Base-by-base conservation (phyloP, 1,140 invertebrate species). In the Bombus consobrinus region DNA sequence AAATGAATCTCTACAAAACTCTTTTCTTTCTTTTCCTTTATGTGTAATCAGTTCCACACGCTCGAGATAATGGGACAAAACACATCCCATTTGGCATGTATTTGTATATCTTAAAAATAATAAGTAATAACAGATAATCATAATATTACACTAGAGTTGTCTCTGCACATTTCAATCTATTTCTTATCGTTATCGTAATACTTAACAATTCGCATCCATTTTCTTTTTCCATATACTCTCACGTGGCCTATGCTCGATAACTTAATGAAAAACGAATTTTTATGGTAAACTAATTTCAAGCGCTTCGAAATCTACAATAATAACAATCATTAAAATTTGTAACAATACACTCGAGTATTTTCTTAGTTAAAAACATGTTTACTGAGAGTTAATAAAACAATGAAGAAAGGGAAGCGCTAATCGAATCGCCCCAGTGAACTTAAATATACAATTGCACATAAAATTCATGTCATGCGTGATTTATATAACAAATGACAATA, bases 41-140 rank as follows among this genome's bases (percentile, higher is more conserved):
- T 43, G 72, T 79, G 43, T 89, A 90, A 87, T 91, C 90, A 92
- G 91, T 92, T 92, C 91, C 47, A 90, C 80, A 87, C 34, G 86
- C 83, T 81, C 72, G 43, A 71, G 22, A 68, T 0, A 78, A 84
- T 47, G 85, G 77, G 37, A 80, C 57, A 82, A 84, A 71, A 71
- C 39, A 69, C 39, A 69, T 85, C 74, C 82, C 78, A 75, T 78
- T 79, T 15, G 81, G 76, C 85, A 88, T 81, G 83, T 59, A 83
- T 72, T 74, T 59, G 74, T 75, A 83, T 75, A 77, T 53, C 81
- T 90, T 89, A 88, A 82, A 83, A 89, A 83, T 91, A 89, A 88
- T 89, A 89, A 87, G 76, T 87, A 77, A 90, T 88, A 85, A 85
- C 78, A 78, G 69, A 87, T 87, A 83, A 71, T 88, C 81, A 71